phyloP scores from a whole-genome alignment of 2,113 vertebrate species.

The Acanthisitta chloris region DNA sequence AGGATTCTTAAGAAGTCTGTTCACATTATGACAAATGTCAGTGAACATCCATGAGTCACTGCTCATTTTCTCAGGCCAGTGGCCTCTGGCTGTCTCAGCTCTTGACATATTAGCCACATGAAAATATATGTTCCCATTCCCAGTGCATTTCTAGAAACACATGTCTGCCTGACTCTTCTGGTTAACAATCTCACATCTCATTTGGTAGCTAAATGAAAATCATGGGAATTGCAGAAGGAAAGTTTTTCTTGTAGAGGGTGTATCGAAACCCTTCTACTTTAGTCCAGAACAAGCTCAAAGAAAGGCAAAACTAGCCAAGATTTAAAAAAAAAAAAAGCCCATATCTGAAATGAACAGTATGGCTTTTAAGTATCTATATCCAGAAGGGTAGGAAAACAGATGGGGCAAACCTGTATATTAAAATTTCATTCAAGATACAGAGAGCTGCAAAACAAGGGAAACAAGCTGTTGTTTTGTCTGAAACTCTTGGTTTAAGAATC shows the following conservation, averaged over 20 bases:
- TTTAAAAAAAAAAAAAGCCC: not conserved
- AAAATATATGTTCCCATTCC: not conserved
- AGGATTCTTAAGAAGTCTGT: not conserved
- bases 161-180: not conserved
- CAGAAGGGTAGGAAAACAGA: not conserved
- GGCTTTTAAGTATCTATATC: not conserved
- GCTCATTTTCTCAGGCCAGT: not conserved
- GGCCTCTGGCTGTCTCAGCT: constrained; percentile 10
- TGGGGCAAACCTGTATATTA: not conserved
- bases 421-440: not conserved
- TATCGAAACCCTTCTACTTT: not conserved
- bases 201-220: not conserved
- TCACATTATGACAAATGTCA: constrained; percentile 59
- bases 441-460: not conserved
- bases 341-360: not conserved
- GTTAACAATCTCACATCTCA: not conserved
- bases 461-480: not conserved
- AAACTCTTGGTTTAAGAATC: not conserved
- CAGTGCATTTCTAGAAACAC: not conserved
- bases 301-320: not conserved
- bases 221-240: not conserved
- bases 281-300: not conserved
- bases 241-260: not conserved
- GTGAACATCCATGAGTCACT: constrained; percentile 25
- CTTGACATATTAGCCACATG: not conserved